A percentile compares a stretch with the other conserved stretches of the same genome.
phyloP scores from a whole-genome alignment of 2,888 invertebrate genomes.

The Habrosyne pyritoides region DNA sequence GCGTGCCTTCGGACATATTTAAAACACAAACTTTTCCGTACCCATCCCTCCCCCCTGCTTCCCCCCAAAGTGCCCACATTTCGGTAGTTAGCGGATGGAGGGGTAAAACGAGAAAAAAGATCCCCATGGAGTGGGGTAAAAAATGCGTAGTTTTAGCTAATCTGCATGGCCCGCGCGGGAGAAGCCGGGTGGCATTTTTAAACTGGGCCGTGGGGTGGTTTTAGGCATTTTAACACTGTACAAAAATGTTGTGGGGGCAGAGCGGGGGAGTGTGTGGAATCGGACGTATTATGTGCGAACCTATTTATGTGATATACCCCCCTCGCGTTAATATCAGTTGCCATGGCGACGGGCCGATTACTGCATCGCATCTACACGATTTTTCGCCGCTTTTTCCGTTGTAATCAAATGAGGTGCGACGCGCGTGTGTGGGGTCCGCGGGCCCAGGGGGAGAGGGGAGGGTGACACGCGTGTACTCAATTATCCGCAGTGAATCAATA shows the following conservation, averaged over 20 bases:
- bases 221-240: slow-evolving; percentile 82
- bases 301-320: slow-evolving; percentile 76
- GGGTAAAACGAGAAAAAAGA: slow-evolving; percentile 64
- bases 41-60: slow-evolving; percentile 37
- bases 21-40: slow-evolving; percentile 79
- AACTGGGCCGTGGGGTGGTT: slow-evolving; percentile 61
- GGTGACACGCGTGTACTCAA: slow-evolving; percentile 82
- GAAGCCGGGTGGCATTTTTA: slow-evolving; percentile 47
- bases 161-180: slow-evolving; percentile 77
- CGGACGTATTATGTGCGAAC: slow-evolving; percentile 80
- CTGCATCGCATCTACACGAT: slow-evolving; percentile 80
- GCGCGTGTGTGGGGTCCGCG: slow-evolving; percentile 55
- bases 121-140: slow-evolving; percentile 79
- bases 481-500: slow-evolving; percentile 84
- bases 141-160: slow-evolving; percentile 88
- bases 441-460: slow-evolving; percentile 38
- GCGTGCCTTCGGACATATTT: slow-evolving; percentile 82
- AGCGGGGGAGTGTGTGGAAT: slow-evolving; percentile 71
- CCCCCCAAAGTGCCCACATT: slow-evolving; percentile 62
- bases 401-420: slow-evolving; percentile 83
- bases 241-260: slow-evolving; percentile 72
- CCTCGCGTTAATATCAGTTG: slow-evolving; percentile 79
- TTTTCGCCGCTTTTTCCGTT: slow-evolving; percentile 83
- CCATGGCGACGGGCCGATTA: slow-evolving; percentile 77
- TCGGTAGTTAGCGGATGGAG: slow-evolving; percentile 75